These are phyloP conservation scores for Hemiscyllium ocellatum DNA, from an alignment of 2,113 vertebrate genomes.

Conservation along the genomic window DNA sequence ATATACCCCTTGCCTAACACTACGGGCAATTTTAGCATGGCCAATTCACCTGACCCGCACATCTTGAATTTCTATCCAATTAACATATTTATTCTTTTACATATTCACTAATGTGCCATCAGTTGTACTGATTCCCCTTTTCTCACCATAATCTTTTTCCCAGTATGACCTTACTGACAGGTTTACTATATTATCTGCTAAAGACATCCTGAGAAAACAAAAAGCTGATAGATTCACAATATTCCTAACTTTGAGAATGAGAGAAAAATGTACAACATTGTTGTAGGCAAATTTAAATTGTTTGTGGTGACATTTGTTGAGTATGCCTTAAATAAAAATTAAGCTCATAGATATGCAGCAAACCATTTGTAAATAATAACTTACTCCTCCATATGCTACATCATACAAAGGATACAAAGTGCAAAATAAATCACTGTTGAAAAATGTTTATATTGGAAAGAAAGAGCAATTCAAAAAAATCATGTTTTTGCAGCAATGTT, in stretches of 20 bases:
- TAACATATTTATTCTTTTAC: not conserved
- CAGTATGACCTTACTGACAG: not conserved
- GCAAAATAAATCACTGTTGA: not conserved
- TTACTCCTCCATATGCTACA: not conserved
- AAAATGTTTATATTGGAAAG: not conserved
- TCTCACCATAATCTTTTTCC: not conserved
- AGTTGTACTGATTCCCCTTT: not conserved
- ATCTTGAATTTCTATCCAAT: not conserved
- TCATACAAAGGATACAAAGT: not conserved
- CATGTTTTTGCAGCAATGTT: not conserved
- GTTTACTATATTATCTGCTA: not conserved
- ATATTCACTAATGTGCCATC: not conserved
- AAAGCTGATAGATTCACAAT: not conserved
- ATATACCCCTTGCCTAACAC: too few relatives aligned
- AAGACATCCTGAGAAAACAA: not conserved
- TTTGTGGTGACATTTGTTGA: not conserved
- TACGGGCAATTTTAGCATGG: too few relatives aligned
- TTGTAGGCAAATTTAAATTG: not conserved
- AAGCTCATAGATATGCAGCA: not conserved
- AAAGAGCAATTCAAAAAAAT: not conserved
- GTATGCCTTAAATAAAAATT: slow-evolving; percentile 1
- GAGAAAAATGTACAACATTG: not conserved
- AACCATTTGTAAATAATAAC: not conserved
- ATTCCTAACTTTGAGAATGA: not conserved
- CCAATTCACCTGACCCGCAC: too few relatives aligned